Evolutionary conservation across 2,888 invertebrate species (phyloP).

Genomic region (Melanotus villosus): DNA sequence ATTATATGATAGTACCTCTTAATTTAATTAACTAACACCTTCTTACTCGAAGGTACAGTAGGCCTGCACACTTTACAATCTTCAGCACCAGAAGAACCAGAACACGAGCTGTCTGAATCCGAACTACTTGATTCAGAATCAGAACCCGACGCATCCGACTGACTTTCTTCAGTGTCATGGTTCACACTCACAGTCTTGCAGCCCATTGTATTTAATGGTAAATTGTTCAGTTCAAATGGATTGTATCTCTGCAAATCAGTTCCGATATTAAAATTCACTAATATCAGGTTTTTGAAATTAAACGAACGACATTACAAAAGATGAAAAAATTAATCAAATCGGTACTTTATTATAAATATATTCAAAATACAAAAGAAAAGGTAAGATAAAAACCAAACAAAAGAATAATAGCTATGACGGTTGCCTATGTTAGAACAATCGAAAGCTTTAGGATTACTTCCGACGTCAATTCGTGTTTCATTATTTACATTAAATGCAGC

Average conservation of each 20-base stretch:
- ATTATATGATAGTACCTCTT: neutral
- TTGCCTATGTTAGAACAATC: too few relatives aligned
- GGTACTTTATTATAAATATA: too few relatives aligned
- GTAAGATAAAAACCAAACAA: too few relatives aligned
- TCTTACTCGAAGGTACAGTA: conserved; percentile 17
- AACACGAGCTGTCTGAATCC: conserved; percentile 64
- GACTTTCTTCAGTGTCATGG: conserved; percentile 68
- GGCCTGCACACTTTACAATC: conserved; percentile 43
- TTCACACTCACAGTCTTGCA: conserved; percentile 72
- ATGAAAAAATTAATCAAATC: too few relatives aligned
- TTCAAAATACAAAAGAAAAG: too few relatives aligned
- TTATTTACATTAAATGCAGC: too few relatives aligned
- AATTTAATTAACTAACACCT: conserved; percentile 31
- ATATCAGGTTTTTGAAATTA: too few relatives aligned
- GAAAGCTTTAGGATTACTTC: too few relatives aligned
- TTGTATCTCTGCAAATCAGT: conserved; percentile 79
- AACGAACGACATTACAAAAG: too few relatives aligned
- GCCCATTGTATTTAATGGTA: conserved; percentile 93
- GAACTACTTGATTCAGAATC: conserved; percentile 70
- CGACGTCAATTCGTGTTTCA: too few relatives aligned
- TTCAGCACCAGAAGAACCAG: conserved; percentile 54
- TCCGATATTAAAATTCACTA: too few relatives aligned
- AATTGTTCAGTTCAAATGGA: conserved; percentile 88
- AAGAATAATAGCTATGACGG: too few relatives aligned
- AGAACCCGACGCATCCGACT: conserved; percentile 71